These are phyloP conservation scores for Otocyon megalotis DNA, from an alignment of 2,113 vertebrate genomes.

Conservation along the genomic window DNA sequence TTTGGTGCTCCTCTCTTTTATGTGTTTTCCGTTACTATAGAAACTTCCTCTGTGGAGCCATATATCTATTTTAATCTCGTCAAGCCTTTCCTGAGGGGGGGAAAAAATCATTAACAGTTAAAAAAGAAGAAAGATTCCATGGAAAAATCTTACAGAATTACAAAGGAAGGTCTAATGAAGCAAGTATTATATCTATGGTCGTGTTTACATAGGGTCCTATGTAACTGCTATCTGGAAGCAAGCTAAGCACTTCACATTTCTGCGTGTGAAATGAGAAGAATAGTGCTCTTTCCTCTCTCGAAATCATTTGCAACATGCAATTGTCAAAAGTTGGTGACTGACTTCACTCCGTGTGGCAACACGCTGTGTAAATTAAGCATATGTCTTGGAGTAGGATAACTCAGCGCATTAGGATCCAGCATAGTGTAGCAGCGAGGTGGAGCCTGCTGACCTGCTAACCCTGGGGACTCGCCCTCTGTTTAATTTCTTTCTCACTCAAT, in stretches of 20 bases:
- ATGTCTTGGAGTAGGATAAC: background rate
- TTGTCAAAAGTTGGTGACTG: background rate
- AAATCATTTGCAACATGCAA: background rate
- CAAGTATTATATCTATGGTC: background rate
- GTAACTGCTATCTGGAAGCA: background rate
- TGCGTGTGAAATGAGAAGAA: rapidly evolving
- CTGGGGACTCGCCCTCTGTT: background rate
- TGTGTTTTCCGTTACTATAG: conserved; percentile 73
- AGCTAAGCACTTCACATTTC: background rate
- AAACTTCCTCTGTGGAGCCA: conserved; percentile 61
- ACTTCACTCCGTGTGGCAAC: background rate
- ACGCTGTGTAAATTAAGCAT: background rate
- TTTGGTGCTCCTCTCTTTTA: conserved; percentile 22
- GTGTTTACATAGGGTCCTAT: background rate
- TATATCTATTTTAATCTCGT: conserved; percentile 61
- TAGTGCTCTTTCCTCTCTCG: background rate
- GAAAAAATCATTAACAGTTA: conserved; percentile 52
- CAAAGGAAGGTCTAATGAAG: background rate
- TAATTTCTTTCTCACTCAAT: background rate
- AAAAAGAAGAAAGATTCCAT: background rate
- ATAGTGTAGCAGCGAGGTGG: rapidly evolving
- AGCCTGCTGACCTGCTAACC: background rate
- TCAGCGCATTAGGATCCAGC: background rate
- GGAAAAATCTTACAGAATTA: background rate
- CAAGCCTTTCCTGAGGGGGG: conserved; percentile 28